Base-by-base conservation (phyloP, 2,888 invertebrate genomes). In the Uropetala carovei region DNA sequence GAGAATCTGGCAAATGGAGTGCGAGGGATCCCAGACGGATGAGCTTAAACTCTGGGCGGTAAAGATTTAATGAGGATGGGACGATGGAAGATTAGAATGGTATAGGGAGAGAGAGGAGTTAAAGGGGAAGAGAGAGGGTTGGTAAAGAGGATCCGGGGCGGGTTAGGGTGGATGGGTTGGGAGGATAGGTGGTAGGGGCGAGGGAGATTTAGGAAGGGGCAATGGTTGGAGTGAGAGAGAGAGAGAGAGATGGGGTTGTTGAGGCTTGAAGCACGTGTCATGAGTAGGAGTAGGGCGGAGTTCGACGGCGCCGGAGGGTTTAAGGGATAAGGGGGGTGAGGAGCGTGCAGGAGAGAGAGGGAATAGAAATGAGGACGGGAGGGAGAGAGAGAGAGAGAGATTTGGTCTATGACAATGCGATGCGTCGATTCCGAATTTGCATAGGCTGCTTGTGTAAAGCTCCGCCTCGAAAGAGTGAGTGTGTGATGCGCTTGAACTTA, bases 1-100 rank as follows among this genome's bases (percentile, higher is more conserved):
- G 68, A 68, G 75, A 75, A 75, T 75, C 75, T 75, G 75, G 75
- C 75, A 75, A 75, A 75, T 75, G 75, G 75, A 75, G 75, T 75
- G 68, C 68, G 68, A 68, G 68, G 75, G 75, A 75, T 75, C 75
- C 22, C 75, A 22, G 75, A 75, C 75, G 75, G 75, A 75, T 75
- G 75, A 75, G 75, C 75, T 75, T 75, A 75, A 75, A 75, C 75
- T 75, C 22, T 75, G 75, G 75, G 75, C 75, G 75, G 75, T 75
- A 75, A 75, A 75, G 75, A 75, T 75, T 75, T 75, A 75, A 75
- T 75, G 75, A 75, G 75, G 75, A 75, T 75, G 68, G 68, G 22
- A 64, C 68, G 68, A 68, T 68, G 75, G 75, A 27, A 75, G 75
- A 75, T 75, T 75, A 75, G 75, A 75, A 75, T 75, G 75, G 75